phyloP scores from a whole-genome alignment of 2,888 invertebrate genomes.

The Ametastegia equiseti region DNA sequence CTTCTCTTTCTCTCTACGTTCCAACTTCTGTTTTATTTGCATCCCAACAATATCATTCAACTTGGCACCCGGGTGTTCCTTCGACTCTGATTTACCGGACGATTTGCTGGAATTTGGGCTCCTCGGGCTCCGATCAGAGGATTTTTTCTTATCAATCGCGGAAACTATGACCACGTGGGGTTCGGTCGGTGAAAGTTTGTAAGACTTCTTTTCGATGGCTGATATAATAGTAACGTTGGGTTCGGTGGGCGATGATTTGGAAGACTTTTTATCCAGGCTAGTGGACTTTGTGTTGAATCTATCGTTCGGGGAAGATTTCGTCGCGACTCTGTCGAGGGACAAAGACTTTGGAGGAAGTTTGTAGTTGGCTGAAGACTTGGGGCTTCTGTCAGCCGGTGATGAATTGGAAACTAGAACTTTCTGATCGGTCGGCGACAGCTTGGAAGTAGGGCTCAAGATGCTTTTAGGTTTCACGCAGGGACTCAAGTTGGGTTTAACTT shows the following conservation, averaged over 20 bases:
- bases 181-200: conserved; percentile 67
- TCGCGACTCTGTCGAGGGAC: conserved; percentile 64
- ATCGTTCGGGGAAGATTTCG: conserved; percentile 57
- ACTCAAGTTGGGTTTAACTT: conserved; percentile 64
- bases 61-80: conserved; percentile 59
- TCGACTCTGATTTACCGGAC: conserved; percentile 49
- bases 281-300: conserved; percentile 61
- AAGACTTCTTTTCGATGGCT: conserved; percentile 63
- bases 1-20: conserved; percentile 65
- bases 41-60: conserved; percentile 69
- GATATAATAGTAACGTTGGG: conserved; percentile 67
- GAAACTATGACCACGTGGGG: conserved; percentile 67
- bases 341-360: conserved; percentile 62
- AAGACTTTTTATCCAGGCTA: conserved; percentile 67
- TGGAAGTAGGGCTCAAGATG: conserved; percentile 65
- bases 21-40: conserved; percentile 69
- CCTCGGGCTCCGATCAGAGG: conserved; percentile 61
- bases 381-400: conserved; percentile 62
- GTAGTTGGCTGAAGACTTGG: conserved; percentile 57
- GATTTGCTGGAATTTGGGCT: conserved; percentile 52
- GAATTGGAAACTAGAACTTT: conserved; percentile 57
- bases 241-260: conserved; percentile 65
- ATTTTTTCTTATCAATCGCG: conserved; percentile 67
- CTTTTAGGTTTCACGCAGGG: conserved; percentile 66
- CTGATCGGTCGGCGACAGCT: conserved; percentile 68